These are phyloP conservation scores for Pinctada fucata DNA, from an alignment of 2,888 invertebrate species.

Conservation along the genomic window DNA sequence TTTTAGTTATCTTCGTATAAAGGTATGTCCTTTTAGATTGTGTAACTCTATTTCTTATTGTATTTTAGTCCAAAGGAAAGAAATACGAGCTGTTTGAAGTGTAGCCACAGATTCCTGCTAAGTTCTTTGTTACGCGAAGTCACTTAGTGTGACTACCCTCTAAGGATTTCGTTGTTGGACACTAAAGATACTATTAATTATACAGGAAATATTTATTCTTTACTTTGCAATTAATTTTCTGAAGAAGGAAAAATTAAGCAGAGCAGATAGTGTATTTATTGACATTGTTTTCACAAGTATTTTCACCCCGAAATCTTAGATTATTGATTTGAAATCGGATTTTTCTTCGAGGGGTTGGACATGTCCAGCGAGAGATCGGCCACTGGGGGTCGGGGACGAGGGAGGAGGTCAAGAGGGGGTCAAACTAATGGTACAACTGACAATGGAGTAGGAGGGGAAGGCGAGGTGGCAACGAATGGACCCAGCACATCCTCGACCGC, in stretches of 20 bases:
- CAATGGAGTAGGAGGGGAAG: constrained; percentile 13
- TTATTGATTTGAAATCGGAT: too few relatives aligned
- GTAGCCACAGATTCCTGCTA: neutral
- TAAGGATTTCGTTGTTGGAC: too few relatives aligned
- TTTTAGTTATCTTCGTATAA: neutral
- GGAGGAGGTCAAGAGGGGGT: constrained; percentile 51
- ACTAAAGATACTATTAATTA: too few relatives aligned
- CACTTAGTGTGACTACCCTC: too few relatives aligned
- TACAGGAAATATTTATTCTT: neutral
- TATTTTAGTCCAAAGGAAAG: neutral
- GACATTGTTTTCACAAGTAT: neutral
- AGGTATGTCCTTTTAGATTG: neutral
- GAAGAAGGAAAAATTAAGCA: neutral
- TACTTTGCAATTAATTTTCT: neutral
- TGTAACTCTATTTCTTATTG: neutral
- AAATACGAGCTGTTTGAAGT: neutral
- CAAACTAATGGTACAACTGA: constrained; percentile 37
- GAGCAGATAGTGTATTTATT: neutral
- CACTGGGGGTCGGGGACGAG: constrained; percentile 46
- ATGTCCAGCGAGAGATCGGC: constrained; percentile 47
- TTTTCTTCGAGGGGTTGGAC: neutral
- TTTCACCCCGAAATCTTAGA: neutral
- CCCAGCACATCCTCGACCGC: constrained; percentile 9
- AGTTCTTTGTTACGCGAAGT: neutral
- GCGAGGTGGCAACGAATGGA: constrained; percentile 22